Evolutionary conservation across 2,113 vertebrate genomes (phyloP).

Genomic region (Onychostoma macrolepis): DNA sequence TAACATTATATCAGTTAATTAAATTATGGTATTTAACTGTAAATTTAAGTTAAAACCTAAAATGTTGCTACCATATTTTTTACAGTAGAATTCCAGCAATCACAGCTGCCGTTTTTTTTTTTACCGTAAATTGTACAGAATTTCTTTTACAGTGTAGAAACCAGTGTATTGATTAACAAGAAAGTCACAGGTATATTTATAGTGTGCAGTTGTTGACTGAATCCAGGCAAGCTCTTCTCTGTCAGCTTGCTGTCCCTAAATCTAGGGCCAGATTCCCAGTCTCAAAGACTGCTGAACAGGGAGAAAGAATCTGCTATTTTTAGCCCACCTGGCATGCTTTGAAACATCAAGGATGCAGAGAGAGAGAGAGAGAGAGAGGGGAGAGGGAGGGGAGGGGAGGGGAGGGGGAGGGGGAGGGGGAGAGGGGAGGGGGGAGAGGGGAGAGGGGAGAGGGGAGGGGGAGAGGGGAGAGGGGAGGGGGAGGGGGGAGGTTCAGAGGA

Average conservation of each 20-base stretch:
- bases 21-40: no score
- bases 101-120: no score
- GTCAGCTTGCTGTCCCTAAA: conserved; percentile 39
- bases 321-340: conserved; percentile 42
- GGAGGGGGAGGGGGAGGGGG: background rate
- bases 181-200: conserved; percentile 49
- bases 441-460: background rate
- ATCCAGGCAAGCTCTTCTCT: conserved; percentile 39
- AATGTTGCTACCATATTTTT: no score
- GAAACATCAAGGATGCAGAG: conserved; percentile 29
- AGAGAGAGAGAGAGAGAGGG: background rate
- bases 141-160: no score
- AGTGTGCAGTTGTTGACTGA: conserved; percentile 42
- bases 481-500: background rate
- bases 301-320: conserved; percentile 51
- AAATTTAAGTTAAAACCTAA: no score
- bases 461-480: background rate
- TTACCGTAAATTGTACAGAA: no score
- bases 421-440: background rate
- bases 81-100: no score
- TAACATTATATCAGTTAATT: no score
- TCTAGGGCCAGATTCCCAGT: conserved; percentile 45
- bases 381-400: background rate
- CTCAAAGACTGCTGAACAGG: conserved; percentile 51
- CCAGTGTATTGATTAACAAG: conserved; percentile 31